These are phyloP conservation scores for Mactra quadrangularis DNA, from an alignment of 1,140 invertebrate species.

Conservation along the genomic window DNA sequence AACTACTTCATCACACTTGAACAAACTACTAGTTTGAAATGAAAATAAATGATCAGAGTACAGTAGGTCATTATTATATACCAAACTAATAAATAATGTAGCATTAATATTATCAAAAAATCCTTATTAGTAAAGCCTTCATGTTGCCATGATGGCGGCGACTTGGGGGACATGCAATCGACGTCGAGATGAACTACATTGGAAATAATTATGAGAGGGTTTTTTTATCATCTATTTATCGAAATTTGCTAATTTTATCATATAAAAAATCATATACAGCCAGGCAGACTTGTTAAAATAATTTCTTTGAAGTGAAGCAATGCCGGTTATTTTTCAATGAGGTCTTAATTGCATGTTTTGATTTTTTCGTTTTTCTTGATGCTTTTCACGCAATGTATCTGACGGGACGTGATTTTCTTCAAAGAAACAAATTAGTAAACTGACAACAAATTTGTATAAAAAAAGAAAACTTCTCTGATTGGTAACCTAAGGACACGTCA, in stretches of 20 bases:
- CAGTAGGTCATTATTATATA: no score
- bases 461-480: not conserved
- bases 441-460: not conserved
- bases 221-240: slow-evolving; percentile 47
- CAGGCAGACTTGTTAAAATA: slow-evolving; percentile 25
- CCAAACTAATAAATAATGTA: no score
- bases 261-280: slow-evolving; percentile 40
- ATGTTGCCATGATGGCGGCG: no score
- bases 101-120: no score
- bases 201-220: slow-evolving; percentile 26
- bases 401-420: slow-evolving; percentile 20
- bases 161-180: no score
- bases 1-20: no score
- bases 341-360: slow-evolving; percentile 53
- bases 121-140: no score
- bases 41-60: no score
- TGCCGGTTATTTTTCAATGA: slow-evolving; percentile 31
- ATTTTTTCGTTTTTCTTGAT: slow-evolving; percentile 15
- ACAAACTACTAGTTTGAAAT: no score
- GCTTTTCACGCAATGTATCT: slow-evolving; percentile 18
- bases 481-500: not conserved
- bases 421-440: slow-evolving; percentile 25
- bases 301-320: slow-evolving; percentile 40
- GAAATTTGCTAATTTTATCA: slow-evolving; percentile 5
- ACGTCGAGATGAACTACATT: not conserved